Base-by-base conservation (phyloP, 2,113 vertebrate species). In the Corydoras sp. region DNA sequence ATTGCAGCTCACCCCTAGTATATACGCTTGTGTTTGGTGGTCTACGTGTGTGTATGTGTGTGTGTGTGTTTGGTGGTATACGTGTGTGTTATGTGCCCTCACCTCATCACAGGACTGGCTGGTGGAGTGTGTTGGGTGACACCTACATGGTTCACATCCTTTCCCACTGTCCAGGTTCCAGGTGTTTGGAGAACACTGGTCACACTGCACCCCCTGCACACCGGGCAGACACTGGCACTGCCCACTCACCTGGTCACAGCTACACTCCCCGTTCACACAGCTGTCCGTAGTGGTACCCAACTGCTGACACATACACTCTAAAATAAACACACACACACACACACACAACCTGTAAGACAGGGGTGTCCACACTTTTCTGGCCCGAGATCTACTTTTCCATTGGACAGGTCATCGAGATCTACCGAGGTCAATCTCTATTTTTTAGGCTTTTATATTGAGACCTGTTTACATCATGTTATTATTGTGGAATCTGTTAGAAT, bases 151-250 rank as follows among this genome's bases (percentile, higher is more conserved):
- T 67, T 90, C 83, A 58, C 97, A 99, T 31, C 97, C 96, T 0
- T 77, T 15, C 10, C 93, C 91, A 0, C 93, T 89, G 79, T 88
- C 82, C 24, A 98, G 84, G 29, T 90, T 88, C 96, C 96, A 99
- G 0, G 92, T 97, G 31, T 96, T 83, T 0, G 88, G 83, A 0
- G 92, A 92, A 3, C 97, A 98, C 76, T 54, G 92, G 81, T 97
- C 92, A 1, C 97, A 99, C 68, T 88, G 90, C 87, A 88, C 92
- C 4, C 97, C 95, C 9, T 91, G 83, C 80, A 99, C 94, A 0
- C 87, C 91, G 0, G 92, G 92, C 14, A 89, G 89, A 76, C 97
- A 99, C 0, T 75, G 83, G 75, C 97, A 99, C 82, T 94, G 94
- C 1, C 97, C 96, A 0, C 83, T 90, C 67, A 74, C 72, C 5